Conservation (phyloP, 2,113 vertebrate species). For the Myiozetetes cayanensis region DNA sequence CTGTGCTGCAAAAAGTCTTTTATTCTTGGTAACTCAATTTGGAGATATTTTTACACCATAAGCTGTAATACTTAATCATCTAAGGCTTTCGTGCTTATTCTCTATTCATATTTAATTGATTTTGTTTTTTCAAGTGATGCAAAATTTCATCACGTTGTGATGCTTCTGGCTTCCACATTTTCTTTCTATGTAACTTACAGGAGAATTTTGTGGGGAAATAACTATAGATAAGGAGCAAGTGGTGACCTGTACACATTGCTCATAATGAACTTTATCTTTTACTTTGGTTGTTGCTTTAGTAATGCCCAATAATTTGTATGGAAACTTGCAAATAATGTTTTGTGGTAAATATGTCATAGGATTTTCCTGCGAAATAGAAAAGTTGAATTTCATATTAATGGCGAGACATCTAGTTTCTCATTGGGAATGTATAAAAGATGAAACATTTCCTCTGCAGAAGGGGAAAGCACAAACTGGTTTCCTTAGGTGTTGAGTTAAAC, state of each 20-base stretch:
- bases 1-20: not conserved
- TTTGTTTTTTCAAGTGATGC: not conserved
- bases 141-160: not conserved
- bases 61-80: not conserved
- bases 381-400: not conserved
- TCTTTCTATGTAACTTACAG: not conserved
- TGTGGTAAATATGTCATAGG: not conserved
- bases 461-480: not conserved
- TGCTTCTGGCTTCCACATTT: not conserved
- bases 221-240: not conserved
- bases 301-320: not conserved
- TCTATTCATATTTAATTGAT: not conserved
- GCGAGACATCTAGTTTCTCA: not conserved
- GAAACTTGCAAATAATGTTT: not conserved
- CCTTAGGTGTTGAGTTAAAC: not conserved
- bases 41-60: not conserved
- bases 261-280: not conserved
- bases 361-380: not conserved
- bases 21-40: not conserved
- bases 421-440: not conserved
- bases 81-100: not conserved
- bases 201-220: not conserved
- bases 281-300: not conserved
- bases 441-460: not conserved
- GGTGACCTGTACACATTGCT: not conserved